Percentiles rank a stretch among this genome's conserved stretches.
Evolutionary conservation across 2,888 invertebrate genomes (phyloP).

Genomic region (Drosophila algonquin): DNA sequence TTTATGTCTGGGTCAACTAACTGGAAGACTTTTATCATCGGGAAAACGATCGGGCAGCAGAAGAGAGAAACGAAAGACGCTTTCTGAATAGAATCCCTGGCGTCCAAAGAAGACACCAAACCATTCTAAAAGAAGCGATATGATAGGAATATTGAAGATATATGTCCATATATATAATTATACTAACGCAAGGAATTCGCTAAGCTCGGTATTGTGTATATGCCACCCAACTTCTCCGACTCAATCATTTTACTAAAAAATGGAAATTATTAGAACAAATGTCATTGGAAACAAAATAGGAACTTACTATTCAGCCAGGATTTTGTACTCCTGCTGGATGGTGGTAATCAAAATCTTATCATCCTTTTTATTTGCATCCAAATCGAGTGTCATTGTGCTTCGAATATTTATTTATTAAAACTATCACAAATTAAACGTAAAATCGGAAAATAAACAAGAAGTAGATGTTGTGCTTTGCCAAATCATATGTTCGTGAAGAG

Average conservation of each 20-base stretch:
- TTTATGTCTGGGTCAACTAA: constrained; percentile 19
- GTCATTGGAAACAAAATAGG: constrained; percentile 47
- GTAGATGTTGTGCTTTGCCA: too few relatives aligned
- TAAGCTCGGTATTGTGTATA: constrained; percentile 96
- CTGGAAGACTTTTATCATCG: constrained; percentile 74
- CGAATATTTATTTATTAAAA: neutral
- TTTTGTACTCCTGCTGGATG: constrained; percentile 94
- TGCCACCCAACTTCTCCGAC: constrained; percentile 93
- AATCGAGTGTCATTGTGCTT: constrained; percentile 76
- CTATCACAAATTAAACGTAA: neutral
- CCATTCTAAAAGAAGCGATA: constrained; percentile 66
- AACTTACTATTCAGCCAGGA: constrained; percentile 96
- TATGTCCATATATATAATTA: neutral
- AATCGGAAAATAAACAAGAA: neutral
- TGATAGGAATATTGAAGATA: neutral
- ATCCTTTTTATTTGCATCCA: constrained; percentile 79
- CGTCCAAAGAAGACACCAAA: constrained; percentile 89
- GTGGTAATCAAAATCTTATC: constrained; percentile 89
- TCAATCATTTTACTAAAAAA: constrained; percentile 90
- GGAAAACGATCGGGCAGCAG: constrained; percentile 95
- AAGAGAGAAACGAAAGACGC: constrained; percentile 94
- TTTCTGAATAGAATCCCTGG: constrained; percentile 89
- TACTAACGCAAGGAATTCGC: constrained; percentile 91
- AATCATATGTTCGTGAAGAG: too few relatives aligned
- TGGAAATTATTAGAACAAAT: neutral